Percentiles rank a stretch among this genome's conserved stretches.
Conservation (phyloP, 37 sponge, comb jelly and placozoan species). For the Spongilla lacustris region DNA sequence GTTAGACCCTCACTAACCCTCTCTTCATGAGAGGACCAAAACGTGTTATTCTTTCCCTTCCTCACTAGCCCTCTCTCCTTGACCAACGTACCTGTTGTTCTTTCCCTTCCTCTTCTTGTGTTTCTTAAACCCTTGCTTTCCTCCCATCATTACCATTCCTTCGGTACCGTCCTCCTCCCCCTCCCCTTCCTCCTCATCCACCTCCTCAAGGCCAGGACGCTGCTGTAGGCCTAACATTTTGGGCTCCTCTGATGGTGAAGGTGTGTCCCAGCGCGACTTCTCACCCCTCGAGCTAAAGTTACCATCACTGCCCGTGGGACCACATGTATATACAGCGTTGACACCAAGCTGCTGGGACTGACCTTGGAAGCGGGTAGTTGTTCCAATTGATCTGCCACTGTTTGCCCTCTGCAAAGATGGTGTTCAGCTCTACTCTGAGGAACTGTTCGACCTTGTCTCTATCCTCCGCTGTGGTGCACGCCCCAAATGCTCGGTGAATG, state of each 20-base stretch:
- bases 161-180: constrained; percentile 3
- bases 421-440: constrained; percentile 52
- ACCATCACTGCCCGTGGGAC: not conserved
- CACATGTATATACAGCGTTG: too few species aligned
- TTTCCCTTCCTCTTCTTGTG: constrained; percentile 29
- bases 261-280: constrained; percentile 79
- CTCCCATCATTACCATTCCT: constrained; percentile 4
- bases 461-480: constrained; percentile 53
- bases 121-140: constrained; percentile 18
- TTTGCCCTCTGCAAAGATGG: constrained; percentile 56
- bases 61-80: not conserved
- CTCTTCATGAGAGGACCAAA: not conserved
- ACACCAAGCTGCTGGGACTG: too few species aligned
- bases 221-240: not conserved
- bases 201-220: not conserved
- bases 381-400: constrained; percentile 83
- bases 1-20: not conserved
- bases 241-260: constrained; percentile 35
- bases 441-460: constrained; percentile 58
- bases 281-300: not conserved
- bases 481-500: constrained; percentile 63
- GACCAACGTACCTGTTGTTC: constrained; percentile 35
- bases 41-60: constrained; percentile 41
- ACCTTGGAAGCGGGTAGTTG: constrained; percentile 75
- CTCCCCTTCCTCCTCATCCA: not conserved